These are phyloP conservation scores for Salticus scenicus DNA, from an alignment of 2,888 invertebrate genomes.

Conservation along the genomic window DNA sequence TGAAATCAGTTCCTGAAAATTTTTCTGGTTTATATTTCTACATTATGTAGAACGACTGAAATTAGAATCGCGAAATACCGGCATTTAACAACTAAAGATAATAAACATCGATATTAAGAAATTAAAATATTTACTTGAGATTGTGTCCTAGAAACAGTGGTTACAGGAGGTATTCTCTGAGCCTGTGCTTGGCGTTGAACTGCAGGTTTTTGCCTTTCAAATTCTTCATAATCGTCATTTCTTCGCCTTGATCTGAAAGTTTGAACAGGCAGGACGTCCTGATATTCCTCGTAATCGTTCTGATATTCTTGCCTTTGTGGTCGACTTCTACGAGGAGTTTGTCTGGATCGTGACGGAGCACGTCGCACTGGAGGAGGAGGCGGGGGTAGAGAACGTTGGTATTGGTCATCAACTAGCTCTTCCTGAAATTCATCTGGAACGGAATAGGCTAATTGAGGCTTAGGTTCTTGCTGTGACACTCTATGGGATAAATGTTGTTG, in stretches of 20 bases:
- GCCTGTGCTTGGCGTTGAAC: not conserved
- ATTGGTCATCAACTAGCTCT: not conserved
- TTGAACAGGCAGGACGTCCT: not conserved
- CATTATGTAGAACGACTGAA: no score
- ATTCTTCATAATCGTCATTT: not conserved
- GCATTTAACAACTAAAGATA: no score
- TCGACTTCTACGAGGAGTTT: not conserved
- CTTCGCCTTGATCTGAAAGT: not conserved
- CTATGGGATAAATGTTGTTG: not conserved
- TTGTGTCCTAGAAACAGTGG: no score
- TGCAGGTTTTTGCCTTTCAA: not conserved
- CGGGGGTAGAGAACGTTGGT: not conserved
- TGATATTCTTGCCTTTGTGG: not conserved
- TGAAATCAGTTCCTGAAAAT: no score
- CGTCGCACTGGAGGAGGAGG: not conserved
- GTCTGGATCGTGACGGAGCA: conserved; percentile 17
- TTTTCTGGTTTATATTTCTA: no score
- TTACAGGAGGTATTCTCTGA: not conserved
- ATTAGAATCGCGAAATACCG: no score
- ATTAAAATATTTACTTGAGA: no score
- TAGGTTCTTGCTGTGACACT: not conserved
- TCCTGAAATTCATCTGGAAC: not conserved
- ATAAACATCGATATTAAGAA: no score
- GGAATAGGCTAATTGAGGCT: not conserved
- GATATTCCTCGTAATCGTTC: not conserved